phyloP scores from a whole-genome alignment of 2,113 vertebrate genomes.

The Nothoprocta perdicaria region DNA sequence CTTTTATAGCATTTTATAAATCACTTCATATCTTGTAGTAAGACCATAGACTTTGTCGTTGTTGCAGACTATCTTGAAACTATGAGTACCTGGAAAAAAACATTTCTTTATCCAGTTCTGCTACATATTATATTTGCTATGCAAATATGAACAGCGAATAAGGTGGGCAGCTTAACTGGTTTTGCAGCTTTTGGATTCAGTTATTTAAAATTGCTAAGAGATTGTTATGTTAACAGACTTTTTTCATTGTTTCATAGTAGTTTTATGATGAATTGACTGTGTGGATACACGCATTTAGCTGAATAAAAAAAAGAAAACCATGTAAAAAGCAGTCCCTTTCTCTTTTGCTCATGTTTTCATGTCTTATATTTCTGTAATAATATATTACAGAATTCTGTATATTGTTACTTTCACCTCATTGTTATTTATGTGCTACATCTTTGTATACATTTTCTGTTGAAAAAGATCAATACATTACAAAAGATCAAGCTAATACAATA shows the following conservation, averaged over 20 bases:
- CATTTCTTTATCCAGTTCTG: not conserved
- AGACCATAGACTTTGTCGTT: not conserved
- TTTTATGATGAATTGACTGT: not conserved
- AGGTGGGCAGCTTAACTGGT: not conserved
- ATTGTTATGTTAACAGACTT: not conserved
- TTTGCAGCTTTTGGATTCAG: not conserved
- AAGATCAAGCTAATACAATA: not conserved
- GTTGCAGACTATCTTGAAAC: not conserved
- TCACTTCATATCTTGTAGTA: not conserved
- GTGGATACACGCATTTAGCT: not conserved
- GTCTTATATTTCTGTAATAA: not conserved
- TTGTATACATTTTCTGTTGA: not conserved
- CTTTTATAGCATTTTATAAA: not conserved
- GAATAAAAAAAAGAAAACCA: not conserved
- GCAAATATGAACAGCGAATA: not conserved
- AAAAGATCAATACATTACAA: not conserved
- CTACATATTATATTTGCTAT: conserved; percentile 9
- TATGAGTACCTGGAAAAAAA: not conserved
- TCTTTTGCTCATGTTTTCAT: not conserved
- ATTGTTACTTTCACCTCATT: not conserved
- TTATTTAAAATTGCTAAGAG: not conserved
- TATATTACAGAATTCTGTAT: no score
- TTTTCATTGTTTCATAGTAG: not conserved
- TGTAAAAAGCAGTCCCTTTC: not conserved
- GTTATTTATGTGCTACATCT: not conserved